A percentile compares a stretch with the other conserved stretches of the same genome.
phyloP scores from a whole-genome alignment of 2,888 invertebrate species.

The Lumbricus terrestris region DNA sequence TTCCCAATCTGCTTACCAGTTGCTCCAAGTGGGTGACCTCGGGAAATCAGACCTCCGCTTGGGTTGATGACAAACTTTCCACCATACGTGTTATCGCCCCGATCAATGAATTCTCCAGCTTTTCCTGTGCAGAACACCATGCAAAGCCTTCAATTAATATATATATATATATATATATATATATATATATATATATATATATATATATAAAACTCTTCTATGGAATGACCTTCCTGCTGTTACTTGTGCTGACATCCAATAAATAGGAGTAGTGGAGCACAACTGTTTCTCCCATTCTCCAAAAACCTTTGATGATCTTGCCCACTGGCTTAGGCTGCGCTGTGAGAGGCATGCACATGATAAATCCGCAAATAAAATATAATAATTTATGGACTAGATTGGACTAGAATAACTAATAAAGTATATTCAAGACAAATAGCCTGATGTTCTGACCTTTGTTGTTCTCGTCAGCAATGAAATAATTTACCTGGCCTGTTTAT shows the following conservation, averaged over 20 bases:
- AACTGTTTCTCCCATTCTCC: no score
- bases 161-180: no score
- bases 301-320: no score
- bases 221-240: no score
- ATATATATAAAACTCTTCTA: no score
- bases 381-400: no score
- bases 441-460: not conserved
- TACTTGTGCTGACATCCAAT: no score
- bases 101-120: conserved; percentile 87
- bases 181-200: no score
- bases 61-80: conserved; percentile 97
- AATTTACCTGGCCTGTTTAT: not conserved
- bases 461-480: not conserved
- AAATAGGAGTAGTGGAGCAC: no score
- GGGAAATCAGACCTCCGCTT: conserved; percentile 96
- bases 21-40: conserved; percentile 95
- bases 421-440: not conserved
- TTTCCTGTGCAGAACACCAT: conserved; percentile 61
- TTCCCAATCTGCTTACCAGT: conserved; percentile 68
- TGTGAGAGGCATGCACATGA: no score
- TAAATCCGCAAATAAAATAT: no score
- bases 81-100: conserved; percentile 93
- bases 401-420: not conserved
- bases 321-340: no score
- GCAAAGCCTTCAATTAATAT: not conserved